phyloP scores from a whole-genome alignment of 2,113 vertebrate species.

The Hassar affinis region DNA sequence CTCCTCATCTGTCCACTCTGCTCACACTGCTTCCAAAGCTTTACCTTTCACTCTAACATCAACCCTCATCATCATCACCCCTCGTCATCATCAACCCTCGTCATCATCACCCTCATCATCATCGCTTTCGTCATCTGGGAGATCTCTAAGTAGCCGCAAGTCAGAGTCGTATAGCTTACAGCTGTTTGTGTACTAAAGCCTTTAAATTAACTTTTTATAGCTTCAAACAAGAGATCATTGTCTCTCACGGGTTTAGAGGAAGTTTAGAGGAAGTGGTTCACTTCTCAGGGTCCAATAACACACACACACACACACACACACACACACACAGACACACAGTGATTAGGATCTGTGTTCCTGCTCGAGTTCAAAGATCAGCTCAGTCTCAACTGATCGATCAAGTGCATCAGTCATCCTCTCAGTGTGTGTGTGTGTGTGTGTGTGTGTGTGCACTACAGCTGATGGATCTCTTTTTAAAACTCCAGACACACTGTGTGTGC shows the following conservation, averaged over 20 bases:
- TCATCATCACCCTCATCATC: too few relatives aligned
- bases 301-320: neutral
- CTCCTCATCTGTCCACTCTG: neutral
- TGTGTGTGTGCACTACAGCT: neutral
- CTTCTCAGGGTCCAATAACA: neutral
- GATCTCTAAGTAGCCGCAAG: neutral
- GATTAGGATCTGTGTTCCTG: slow-evolving; percentile 66
- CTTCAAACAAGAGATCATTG: neutral
- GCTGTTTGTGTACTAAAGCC: neutral
- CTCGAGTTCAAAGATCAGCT: slow-evolving; percentile 51
- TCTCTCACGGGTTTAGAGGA: neutral
- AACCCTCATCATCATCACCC: neutral
- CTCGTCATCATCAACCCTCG: too few relatives aligned
- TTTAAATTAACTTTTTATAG: neutral
- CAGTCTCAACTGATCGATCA: slow-evolving; percentile 54
- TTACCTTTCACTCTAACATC: neutral
- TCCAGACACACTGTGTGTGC: neutral
- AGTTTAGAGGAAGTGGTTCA: neutral
- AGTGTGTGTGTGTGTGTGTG: slow-evolving; percentile 1
- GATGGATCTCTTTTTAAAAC: neutral
- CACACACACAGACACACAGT: slow-evolving; percentile 20
- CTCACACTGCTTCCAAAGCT: too few relatives aligned
- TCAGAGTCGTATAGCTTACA: neutral
- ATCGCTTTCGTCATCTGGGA: neutral
- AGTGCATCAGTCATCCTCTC: slow-evolving; percentile 7